A percentile compares a stretch with the other conserved stretches of the same genome.
Conservation (phyloP, 2,113 vertebrate genomes). For the Brienomyrus brachyistius region DNA sequence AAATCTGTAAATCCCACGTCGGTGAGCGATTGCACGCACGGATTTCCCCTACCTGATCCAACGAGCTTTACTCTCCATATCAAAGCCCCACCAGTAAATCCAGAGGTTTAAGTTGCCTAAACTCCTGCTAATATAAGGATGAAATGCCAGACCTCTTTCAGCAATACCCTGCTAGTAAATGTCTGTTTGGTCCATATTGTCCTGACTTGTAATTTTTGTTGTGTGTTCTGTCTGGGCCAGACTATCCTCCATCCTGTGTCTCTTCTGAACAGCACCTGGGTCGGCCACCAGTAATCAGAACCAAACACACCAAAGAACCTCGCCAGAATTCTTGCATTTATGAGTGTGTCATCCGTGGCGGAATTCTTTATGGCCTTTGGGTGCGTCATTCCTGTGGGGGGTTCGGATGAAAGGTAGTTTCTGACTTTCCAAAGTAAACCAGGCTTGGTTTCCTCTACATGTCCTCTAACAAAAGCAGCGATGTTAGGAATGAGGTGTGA, state of each 20-base stretch:
- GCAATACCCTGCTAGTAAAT: not conserved
- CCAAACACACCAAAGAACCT: not conserved
- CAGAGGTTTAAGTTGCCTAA: not conserved
- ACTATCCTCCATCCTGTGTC: not conserved
- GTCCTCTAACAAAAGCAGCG: not conserved
- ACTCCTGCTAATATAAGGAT: not conserved
- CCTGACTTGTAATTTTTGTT: not conserved
- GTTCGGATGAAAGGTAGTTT: not conserved
- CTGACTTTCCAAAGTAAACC: not conserved
- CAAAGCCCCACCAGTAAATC: not conserved
- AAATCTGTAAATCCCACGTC: not conserved
- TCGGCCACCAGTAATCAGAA: not conserved
- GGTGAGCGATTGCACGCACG: not conserved
- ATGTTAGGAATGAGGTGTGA: not conserved
- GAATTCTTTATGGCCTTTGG: not conserved
- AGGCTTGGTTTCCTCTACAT: not conserved
- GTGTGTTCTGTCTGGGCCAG: not conserved
- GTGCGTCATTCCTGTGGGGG: not conserved
- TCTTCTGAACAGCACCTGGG: not conserved
- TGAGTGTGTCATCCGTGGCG: not conserved
- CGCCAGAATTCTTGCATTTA: not conserved
- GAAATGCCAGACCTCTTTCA: not conserved
- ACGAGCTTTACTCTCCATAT: not conserved
- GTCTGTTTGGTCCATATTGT: not conserved
- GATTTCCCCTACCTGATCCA: not conserved